Evolutionary conservation across 2,113 vertebrate genomes (phyloP).

Genomic region (Perccottus glenii): DNA sequence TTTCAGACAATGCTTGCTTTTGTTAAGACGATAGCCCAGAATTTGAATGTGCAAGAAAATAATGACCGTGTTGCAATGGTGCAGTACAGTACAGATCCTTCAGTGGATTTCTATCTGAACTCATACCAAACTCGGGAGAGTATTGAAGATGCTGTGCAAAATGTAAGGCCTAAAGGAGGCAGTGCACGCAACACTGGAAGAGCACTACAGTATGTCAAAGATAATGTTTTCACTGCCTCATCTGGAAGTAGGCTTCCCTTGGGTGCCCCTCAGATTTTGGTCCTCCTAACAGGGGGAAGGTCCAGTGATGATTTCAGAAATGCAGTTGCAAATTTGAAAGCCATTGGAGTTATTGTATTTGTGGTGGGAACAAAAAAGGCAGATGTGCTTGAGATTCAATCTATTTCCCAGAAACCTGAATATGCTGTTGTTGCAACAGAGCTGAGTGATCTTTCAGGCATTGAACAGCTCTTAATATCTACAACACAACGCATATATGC

Average conservation of each 20-base stretch:
- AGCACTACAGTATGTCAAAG: conserved; percentile 82
- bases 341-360: conserved; percentile 79
- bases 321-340: conserved; percentile 74
- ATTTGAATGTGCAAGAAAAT: conserved; percentile 59
- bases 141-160: conserved; percentile 42
- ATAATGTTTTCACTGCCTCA: conserved; percentile 81
- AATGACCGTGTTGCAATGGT: conserved; percentile 70
- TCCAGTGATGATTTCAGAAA: conserved; percentile 81
- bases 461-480: conserved; percentile 66
- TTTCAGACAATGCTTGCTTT: conserved; percentile 67
- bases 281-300: conserved; percentile 84
- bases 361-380: conserved; percentile 83
- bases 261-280: conserved; percentile 84
- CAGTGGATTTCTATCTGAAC: conserved; percentile 72
- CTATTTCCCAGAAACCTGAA: conserved; percentile 76
- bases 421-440: conserved; percentile 79
- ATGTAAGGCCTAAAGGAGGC: conserved; percentile 71
- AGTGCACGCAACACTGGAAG: conserved; percentile 83
- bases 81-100: conserved; percentile 70
- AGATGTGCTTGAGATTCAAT: conserved; percentile 80
- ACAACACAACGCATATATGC: conserved; percentile 28
- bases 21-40: conserved; percentile 66
- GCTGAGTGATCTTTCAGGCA: conserved; percentile 71
- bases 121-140: conserved; percentile 60
- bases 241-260: conserved; percentile 87